Evolutionary conservation across 2,888 invertebrate species (phyloP).

Genomic region (Eumacrocentrus americanus): DNA sequence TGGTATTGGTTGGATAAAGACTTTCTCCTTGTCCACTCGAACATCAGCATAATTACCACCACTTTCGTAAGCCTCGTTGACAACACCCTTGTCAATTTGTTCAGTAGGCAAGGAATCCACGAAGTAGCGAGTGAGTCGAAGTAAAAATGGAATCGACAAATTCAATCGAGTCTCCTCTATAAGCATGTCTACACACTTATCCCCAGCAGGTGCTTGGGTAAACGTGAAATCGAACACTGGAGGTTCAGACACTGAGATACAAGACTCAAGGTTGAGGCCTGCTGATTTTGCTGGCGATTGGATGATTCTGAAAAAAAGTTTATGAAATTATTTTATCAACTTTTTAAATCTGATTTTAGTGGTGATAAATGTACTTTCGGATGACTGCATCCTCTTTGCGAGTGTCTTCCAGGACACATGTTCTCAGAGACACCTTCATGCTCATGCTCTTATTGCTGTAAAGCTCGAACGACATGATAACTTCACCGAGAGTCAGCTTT

Average conservation of each 20-base stretch:
- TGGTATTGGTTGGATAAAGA: background rate
- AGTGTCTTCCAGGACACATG: slow-evolving; percentile 74
- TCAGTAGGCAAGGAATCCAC: slow-evolving; percentile 68
- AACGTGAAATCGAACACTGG: slow-evolving; percentile 76
- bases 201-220: slow-evolving; percentile 69
- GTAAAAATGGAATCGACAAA: slow-evolving; percentile 75
- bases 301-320: slow-evolving; percentile 65
- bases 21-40: background rate
- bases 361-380: slow-evolving; percentile 64
- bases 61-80: slow-evolving; percentile 74
- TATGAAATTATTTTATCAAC: background rate
- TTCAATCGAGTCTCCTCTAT: slow-evolving; percentile 77
- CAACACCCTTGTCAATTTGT: slow-evolving; percentile 70
- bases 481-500: slow-evolving; percentile 73
- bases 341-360: background rate
- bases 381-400: slow-evolving; percentile 70
- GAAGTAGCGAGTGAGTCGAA: slow-evolving; percentile 68
- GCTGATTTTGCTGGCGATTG: slow-evolving; percentile 69
- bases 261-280: slow-evolving; percentile 64
- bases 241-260: slow-evolving; percentile 70
- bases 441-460: slow-evolving; percentile 75
- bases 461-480: slow-evolving; percentile 68
- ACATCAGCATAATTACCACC: slow-evolving; percentile 3
- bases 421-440: slow-evolving; percentile 73
- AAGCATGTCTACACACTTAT: slow-evolving; percentile 71